Conservation (phyloP, 2,888 invertebrate genomes). For the Ectobius pallidus region DNA sequence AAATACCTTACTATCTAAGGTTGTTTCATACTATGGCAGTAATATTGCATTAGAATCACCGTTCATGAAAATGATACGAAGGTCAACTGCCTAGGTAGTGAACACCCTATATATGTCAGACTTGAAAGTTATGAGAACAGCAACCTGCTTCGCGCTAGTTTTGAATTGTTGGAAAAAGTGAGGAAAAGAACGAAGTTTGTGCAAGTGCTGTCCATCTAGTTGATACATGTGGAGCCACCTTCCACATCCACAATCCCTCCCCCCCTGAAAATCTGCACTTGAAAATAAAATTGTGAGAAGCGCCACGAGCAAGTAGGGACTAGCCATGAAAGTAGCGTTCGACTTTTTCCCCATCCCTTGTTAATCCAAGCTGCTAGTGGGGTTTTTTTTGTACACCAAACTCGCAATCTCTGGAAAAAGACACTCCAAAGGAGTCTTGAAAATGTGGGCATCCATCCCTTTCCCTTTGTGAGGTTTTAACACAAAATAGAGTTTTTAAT, state of each 20-base stretch:
- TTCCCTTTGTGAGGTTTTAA: conserved; percentile 14
- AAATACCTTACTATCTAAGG: too few species aligned
- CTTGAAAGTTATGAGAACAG: too few species aligned
- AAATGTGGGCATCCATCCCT: not conserved
- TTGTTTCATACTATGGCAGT: too few species aligned
- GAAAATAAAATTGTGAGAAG: conserved; percentile 22
- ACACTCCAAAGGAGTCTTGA: not conserved
- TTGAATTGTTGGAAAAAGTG: too few species aligned
- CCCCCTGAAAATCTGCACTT: conserved; percentile 15
- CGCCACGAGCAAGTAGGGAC: not conserved
- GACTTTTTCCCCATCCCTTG: not conserved
- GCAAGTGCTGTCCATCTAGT: not conserved
- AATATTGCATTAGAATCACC: too few species aligned
- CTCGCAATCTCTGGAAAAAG: not conserved
- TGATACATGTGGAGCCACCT: not conserved
- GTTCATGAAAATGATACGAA: too few species aligned
- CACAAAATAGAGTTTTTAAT: conserved; percentile 26
- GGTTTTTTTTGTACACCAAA: not conserved
- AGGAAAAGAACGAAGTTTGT: too few species aligned
- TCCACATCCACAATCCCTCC: not conserved
- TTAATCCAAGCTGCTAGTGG: not conserved
- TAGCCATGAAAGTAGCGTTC: not conserved
- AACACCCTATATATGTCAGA: too few species aligned
- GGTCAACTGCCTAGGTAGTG: too few species aligned
- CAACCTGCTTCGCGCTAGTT: too few species aligned